Evolutionary conservation across 2,113 vertebrate species (phyloP).

Genomic region (Eretmochelys imbricata): DNA sequence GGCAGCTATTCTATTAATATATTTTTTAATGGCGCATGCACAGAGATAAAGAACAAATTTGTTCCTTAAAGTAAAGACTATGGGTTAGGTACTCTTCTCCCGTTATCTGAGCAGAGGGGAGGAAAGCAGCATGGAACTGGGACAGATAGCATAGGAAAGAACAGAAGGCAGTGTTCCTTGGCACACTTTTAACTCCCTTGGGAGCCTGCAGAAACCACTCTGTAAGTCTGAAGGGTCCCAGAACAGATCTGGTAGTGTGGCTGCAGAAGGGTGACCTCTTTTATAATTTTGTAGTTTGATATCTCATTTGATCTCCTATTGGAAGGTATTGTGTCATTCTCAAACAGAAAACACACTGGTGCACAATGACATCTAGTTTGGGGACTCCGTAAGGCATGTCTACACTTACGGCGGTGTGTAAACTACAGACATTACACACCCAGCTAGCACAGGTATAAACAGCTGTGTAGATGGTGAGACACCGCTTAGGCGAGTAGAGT

Average conservation of each 20-base stretch:
- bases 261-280: not conserved
- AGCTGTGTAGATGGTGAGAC: not conserved
- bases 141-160: not conserved
- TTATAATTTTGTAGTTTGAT: accelerated
- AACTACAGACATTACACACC: not conserved
- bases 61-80: not conserved
- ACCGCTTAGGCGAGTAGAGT: no score
- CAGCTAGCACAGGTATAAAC: not conserved
- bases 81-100: not conserved
- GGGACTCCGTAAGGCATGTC: not conserved
- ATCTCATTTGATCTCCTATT: not conserved
- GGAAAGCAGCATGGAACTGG: not conserved
- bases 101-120: not conserved
- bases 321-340: accelerated
- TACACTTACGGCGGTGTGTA: not conserved
- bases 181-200: accelerated
- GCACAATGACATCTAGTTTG: not conserved
- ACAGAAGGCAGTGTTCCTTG: accelerated
- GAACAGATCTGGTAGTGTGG: accelerated
- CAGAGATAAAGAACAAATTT: not conserved
- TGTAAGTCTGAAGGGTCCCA: not conserved
- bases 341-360: not conserved
- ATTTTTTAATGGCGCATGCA: not conserved
- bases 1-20: not conserved
- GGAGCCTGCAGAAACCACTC: not conserved